A percentile compares a stretch with the other conserved stretches of the same genome.
These are phyloP conservation scores for Danio choprae DNA, from an alignment of 2,797 vertebrate genomes.

Conservation along the genomic window DNA sequence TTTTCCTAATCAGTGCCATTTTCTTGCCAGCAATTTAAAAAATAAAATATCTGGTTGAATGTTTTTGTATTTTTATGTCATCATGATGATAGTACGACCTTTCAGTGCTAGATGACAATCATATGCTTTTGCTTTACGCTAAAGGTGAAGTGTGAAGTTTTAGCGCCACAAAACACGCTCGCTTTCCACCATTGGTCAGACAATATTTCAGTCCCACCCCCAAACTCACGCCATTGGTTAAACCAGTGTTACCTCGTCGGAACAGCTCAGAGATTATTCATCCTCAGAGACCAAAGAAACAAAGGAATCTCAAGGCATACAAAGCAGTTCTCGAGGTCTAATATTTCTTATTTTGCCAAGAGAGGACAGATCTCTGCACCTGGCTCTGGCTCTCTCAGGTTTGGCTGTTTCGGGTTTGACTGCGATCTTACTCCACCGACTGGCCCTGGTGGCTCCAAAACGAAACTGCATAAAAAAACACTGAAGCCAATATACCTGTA, in stretches of 20 bases:
- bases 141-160: conserved; percentile 2
- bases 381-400: conserved; percentile 37
- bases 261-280: conserved; percentile 38
- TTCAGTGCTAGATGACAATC: neutral
- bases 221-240: neutral
- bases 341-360: conserved; percentile 39
- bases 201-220: neutral
- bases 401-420: neutral
- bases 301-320: conserved; percentile 59
- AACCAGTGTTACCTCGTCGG: too few species aligned
- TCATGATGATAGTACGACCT: conserved; percentile 1
- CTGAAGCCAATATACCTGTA: conserved; percentile 62
- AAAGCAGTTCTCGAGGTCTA: conserved; percentile 46
- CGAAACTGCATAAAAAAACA: conserved; percentile 64
- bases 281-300: conserved; percentile 78
- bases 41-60: conserved; percentile 37
- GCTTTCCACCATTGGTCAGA: neutral
- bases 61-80: conserved; percentile 44
- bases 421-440: conserved; percentile 25
- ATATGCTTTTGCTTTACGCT: neutral
- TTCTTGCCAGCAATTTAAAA: conserved; percentile 44
- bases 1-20: conserved; percentile 46
- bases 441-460: conserved; percentile 39
- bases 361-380: conserved; percentile 38
- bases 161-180: neutral